Base-by-base conservation (phyloP, 1,140 invertebrate species). In the Cotesia chilonis region DNA sequence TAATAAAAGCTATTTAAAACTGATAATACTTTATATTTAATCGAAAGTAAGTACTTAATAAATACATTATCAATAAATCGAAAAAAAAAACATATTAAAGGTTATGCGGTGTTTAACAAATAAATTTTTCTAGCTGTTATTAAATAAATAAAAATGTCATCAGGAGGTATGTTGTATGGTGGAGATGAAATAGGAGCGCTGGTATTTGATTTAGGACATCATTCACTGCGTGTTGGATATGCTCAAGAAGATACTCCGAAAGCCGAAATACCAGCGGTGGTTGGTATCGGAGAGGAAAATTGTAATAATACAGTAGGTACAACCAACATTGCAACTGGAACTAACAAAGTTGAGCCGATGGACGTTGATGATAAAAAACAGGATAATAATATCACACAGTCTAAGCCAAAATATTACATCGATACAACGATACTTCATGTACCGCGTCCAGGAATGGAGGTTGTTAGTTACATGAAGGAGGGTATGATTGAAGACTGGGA, bases 131-230 rank as follows among this genome's bases (percentile, higher is more conserved):
- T 55, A 12, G 5, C 4, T 14, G 54, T 14, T 12, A n/a, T 14
- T 14, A 12, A 12, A 61, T 20, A 61, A 35, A n/a, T 17, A 37
- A 72, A 72, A 65, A 76, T 76, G 84, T 84, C 41, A 47, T 47
- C 83, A 47, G 80, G 79, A 28, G 91, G 91, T 67, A 95, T 95
- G 93, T 81, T 95, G 51, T 95, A 95, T 78, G 94, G 94, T 35
- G 94, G 94, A 36, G 98, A 99, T 89, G 98, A 99, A 86, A 98
- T 99, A 76, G 97, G 97, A 12, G 98, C 98, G 0, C 84, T 99
- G 69, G 98, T 99, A 9, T 98, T 99, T 84, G 98, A 99, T 87
- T 91, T 97, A 59, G 98, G 96, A 0, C 95, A 96, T 79, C 94
- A 95, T 85, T 96, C 95, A 1, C 84, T 96, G 41, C 87, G 94